A percentile compares a stretch with the other conserved stretches of the same genome.
Conservation (phyloP, 2,888 invertebrate species). For the Seira ritae region DNA sequence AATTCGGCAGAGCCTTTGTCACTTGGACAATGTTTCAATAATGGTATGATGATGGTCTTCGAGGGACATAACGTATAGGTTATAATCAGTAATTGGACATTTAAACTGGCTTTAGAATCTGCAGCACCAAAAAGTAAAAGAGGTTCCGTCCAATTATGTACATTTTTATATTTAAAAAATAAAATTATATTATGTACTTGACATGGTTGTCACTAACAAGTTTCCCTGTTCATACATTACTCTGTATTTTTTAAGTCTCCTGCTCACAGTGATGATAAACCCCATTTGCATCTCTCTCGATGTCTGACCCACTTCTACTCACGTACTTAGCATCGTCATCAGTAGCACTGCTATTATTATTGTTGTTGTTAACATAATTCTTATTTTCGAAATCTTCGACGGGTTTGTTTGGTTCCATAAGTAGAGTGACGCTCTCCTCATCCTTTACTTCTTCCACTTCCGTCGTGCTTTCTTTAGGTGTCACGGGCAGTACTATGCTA, state of each 20-base stretch:
- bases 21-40: neutral
- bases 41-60: too few species aligned
- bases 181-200: neutral
- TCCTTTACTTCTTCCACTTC: constrained; percentile 13
- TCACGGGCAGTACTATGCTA: neutral
- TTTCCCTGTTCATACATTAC: neutral
- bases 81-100: too few species aligned
- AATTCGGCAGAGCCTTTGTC: neutral
- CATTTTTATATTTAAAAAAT: neutral
- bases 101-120: too few species aligned
- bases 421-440: constrained; percentile 10
- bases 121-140: too few species aligned
- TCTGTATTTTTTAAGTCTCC: neutral
- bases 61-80: too few species aligned
- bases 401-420: constrained; percentile 18
- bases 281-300: neutral
- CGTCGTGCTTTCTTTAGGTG: neutral
- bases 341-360: neutral
- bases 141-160: neutral
- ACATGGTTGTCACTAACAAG: neutral
- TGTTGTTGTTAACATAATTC: neutral
- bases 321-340: neutral
- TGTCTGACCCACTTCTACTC: neutral
- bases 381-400: neutral
- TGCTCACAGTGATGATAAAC: constrained; percentile 1